phyloP scores from a whole-genome alignment of 2,113 vertebrate species.

The Saimiri boliviensis region DNA sequence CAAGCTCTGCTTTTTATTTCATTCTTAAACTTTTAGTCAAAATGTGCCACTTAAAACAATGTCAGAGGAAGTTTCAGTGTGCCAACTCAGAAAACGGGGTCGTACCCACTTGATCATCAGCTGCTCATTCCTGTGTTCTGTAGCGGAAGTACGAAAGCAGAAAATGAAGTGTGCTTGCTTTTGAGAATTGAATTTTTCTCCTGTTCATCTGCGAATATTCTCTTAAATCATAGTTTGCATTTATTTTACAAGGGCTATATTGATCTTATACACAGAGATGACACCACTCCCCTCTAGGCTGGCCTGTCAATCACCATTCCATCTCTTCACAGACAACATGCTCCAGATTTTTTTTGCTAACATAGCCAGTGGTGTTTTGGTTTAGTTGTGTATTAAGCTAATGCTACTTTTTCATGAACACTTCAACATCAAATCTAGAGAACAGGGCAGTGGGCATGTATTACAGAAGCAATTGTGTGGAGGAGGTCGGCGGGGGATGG shows the following conservation, averaged over 20 bases:
- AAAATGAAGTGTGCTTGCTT: slow-evolving; percentile 69
- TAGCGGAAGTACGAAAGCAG: slow-evolving; percentile 66
- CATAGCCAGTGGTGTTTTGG: slow-evolving; percentile 82
- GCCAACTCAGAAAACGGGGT: slow-evolving; percentile 58
- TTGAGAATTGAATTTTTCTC: slow-evolving; percentile 77
- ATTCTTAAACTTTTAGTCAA: slow-evolving; percentile 31
- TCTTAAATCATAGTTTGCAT: slow-evolving; percentile 75
- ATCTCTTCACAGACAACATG: slow-evolving; percentile 80
- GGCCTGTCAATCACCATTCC: slow-evolving; percentile 77
- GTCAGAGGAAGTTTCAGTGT: background rate
- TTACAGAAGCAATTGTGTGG: background rate
- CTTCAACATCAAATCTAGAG: slow-evolving; percentile 73
- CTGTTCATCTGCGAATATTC: slow-evolving; percentile 79
- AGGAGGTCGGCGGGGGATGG: too few relatives aligned
- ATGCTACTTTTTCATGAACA: slow-evolving; percentile 76
- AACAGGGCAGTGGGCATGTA: background rate
- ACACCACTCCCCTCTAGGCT: slow-evolving; percentile 81
- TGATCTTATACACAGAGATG: slow-evolving; percentile 76
- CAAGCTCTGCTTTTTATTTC: background rate
- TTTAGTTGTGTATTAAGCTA: slow-evolving; percentile 70
- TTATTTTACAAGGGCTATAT: slow-evolving; percentile 82
- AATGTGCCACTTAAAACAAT: background rate
- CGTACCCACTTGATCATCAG: slow-evolving; percentile 67
- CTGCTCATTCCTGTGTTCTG: slow-evolving; percentile 54
- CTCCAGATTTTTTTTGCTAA: slow-evolving; percentile 83